Conservation (phyloP, 1,140 invertebrate genomes). For the Aphaenogaster rudis region DNA sequence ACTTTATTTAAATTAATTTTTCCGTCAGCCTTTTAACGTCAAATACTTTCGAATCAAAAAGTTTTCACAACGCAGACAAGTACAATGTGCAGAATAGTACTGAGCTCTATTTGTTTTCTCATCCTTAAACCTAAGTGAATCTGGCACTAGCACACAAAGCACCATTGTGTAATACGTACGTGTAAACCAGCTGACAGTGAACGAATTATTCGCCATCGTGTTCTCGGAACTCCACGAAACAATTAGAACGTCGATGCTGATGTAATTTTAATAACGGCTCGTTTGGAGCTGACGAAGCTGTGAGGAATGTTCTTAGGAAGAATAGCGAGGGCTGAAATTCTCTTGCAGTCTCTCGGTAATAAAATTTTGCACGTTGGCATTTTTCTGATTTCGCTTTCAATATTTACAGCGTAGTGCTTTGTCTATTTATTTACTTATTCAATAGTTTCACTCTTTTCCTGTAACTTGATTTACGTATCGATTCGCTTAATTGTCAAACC, state of each 20-base stretch:
- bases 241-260: constrained; percentile 68
- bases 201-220: constrained; percentile 57
- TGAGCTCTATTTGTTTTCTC: constrained; percentile 1
- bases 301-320: not conserved
- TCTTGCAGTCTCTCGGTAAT: not conserved
- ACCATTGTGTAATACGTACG: constrained; percentile 11
- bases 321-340: not conserved
- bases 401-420: not conserved
- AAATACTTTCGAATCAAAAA: not conserved
- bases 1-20: not conserved
- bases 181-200: constrained; percentile 38
- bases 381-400: not conserved
- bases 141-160: constrained; percentile 1
- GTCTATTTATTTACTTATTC: not conserved
- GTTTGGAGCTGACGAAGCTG: not conserved
- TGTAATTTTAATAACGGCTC: constrained; percentile 52
- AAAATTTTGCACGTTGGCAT: not conserved
- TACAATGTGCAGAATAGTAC: not conserved
- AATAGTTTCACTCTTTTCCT: not conserved
- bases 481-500: not conserved
- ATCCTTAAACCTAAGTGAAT: constrained; percentile 13
- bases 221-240: constrained; percentile 60
- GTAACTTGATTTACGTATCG: not conserved
- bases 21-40: too few species aligned
- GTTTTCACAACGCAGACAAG: not conserved